Evolutionary conservation across 2,113 vertebrate species (phyloP), one percentile per base, ranked within the genome.

Genomic region (Lonchura striata): DNA sequence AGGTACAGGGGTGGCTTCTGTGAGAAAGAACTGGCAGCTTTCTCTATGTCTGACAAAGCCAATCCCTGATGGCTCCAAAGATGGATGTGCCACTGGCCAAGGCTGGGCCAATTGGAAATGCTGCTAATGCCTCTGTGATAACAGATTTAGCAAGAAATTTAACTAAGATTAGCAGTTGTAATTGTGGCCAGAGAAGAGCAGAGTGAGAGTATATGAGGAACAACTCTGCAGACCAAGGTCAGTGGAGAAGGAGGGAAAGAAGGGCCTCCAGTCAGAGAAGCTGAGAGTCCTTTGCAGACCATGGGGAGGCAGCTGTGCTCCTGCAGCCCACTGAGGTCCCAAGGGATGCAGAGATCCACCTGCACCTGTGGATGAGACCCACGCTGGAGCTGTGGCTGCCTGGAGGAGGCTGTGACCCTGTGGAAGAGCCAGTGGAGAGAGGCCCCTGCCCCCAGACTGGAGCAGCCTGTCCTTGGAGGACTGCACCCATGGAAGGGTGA

Each of bases 41-140:
- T 17, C 17, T 50, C 11, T 3, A 1, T 42, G 20, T 66, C 31
- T 1, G 0, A 13, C 16, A 31, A 21, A 66, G 16, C 44, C 20
- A 42, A 4, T 50, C 24, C 42, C 16, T 12, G 35, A 17, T 31
- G 17, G 35, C 44, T 42, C 25, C 27, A 28, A 49, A 66, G 44
- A 86, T 50, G 31, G 8, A 25, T 0, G 0, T 50, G 31, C 3
- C 11, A 6, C 42, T 49, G 70, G 35, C 52, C 52, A 42, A 25
- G 31, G 31, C 25, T 42, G 20, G 35, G 44, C 4, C 25, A 31
- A 15, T 17, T 31, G 66, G 52, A 66, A 59, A 21, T 42, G 13
- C 25, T 76, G 31, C 13, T 57, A 66, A 50, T 35, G 31, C 6
- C 20, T 66, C 42, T 50, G 25, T 35, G 44, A 59, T 35, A 42